Base-by-base conservation (phyloP, 2,888 invertebrate species). In the Schizaphis graminum region DNA sequence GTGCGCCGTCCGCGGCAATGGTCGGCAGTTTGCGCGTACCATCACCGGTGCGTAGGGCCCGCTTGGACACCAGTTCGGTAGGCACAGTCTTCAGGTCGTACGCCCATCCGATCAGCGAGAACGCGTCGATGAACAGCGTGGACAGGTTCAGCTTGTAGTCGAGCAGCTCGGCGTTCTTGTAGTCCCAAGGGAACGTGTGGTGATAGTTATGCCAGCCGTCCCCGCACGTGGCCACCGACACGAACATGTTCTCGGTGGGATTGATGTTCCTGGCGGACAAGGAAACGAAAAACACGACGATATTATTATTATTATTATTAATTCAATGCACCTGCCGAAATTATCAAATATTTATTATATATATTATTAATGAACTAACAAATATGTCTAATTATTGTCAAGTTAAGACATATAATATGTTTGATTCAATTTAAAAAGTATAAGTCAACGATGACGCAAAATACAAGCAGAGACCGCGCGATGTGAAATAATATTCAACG, bases 61-160 rank as follows among this genome's bases (percentile, higher is more conserved):
- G 96, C 95, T 96, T 97, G 95, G 97, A 96, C 26, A 98, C 96
- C 95, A 97, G 97, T 91, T 97, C 97, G 21, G 96, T 95, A 0
- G 98, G 97, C 0, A 98, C 98, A 0, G 97, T 97, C 96, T 98
- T 98, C 95, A 98, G 96, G 96, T 98, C 98, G 95, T 98, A 98
- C 0, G 98, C 98, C 97, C 97, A 98, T 41, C 99, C 99, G 95
- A 98, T 96, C 96, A 97, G 97, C 26, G 98, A 97, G 96, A 98
- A 98, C 95, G 98, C 97, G 95, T 98, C 98, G 95, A 98, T 98
- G 95, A 98, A 97, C 26, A 96, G 96, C 0, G 98, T 97, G 0
- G 98, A 98, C 95, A 97, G 96, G 96, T 98, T 98, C 44, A 97
- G 96, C 94, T 97, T 96, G 96, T 97, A 97, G 95, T 97, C 97